These are phyloP conservation scores for Botia kubotai DNA, from an alignment of 2,797 vertebrate species.

Conservation along the genomic window DNA sequence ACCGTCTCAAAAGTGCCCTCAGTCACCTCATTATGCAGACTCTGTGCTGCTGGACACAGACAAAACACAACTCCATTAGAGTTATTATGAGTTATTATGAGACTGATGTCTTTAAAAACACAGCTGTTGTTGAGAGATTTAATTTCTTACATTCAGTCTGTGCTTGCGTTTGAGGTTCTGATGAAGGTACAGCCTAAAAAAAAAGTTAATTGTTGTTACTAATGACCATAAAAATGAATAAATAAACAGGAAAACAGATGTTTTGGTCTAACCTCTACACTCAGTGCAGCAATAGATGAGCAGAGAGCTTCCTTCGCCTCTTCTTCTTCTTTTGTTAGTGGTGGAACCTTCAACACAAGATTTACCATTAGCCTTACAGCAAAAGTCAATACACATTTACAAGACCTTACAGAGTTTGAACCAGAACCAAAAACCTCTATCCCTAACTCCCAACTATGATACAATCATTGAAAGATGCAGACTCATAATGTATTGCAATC, in stretches of 20 bases:
- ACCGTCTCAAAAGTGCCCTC: conserved; percentile 61
- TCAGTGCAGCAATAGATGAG: conserved; percentile 38
- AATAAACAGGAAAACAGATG: background rate
- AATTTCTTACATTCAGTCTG: conserved; percentile 57
- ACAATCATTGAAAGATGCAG: too few species aligned
- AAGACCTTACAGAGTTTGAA: background rate
- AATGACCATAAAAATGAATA: background rate
- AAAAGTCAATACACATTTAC: background rate
- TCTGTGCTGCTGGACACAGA: conserved; percentile 46
- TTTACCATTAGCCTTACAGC: background rate
- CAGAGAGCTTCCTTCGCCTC: conserved; percentile 67
- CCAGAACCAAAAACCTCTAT: background rate
- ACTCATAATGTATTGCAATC: too few species aligned
- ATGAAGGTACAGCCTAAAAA: conserved; percentile 20
- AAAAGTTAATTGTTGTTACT: background rate
- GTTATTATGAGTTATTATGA: background rate
- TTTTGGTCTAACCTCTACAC: conserved; percentile 61
- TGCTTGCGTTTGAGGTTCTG: conserved; percentile 33
- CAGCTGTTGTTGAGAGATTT: background rate
- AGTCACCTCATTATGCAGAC: conserved; percentile 56
- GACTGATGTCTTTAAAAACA: background rate
- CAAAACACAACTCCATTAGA: background rate
- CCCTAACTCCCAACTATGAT: too few species aligned
- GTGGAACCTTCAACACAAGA: conserved; percentile 67
- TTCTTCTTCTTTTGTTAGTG: conserved; percentile 78